These are phyloP conservation scores for Natator depressus DNA, from an alignment of 2,113 vertebrate genomes.

Conservation along the genomic window DNA sequence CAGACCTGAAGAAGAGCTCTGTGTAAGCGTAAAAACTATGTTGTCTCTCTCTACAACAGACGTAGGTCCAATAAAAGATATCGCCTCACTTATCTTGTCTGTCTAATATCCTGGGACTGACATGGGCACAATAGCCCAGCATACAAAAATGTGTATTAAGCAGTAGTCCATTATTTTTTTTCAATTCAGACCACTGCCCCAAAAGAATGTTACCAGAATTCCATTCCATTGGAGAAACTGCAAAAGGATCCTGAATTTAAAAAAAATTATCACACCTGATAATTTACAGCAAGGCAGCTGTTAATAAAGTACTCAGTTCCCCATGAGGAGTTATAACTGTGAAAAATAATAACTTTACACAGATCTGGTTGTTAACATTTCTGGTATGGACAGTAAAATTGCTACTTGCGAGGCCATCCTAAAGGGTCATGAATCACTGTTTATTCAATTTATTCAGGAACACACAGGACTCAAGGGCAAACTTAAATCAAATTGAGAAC, in stretches of 20 bases:
- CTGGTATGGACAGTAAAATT: not conserved
- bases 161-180: not conserved
- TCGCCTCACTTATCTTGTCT: not conserved
- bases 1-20: not conserved
- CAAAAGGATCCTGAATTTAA: not conserved
- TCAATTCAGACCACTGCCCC: not conserved
- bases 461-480: not conserved
- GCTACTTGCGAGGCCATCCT: not conserved
- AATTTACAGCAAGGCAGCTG: not conserved
- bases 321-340: not conserved
- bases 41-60: not conserved
- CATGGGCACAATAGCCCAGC: not conserved
- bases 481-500: not conserved
- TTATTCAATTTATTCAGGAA: not conserved
- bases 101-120: not conserved
- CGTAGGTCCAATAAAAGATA: not conserved
- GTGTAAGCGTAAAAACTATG: not conserved
- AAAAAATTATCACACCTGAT: slow-evolving; percentile 18
- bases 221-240: not conserved
- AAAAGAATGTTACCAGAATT: not conserved
- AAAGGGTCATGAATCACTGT: not conserved
- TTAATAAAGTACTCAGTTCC: not conserved
- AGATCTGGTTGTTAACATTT: not conserved
- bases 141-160: not conserved
- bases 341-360: not conserved